These are phyloP conservation scores for Sebastes taczanowskii DNA, from an alignment of 2,797 vertebrate genomes.

Conservation along the genomic window DNA sequence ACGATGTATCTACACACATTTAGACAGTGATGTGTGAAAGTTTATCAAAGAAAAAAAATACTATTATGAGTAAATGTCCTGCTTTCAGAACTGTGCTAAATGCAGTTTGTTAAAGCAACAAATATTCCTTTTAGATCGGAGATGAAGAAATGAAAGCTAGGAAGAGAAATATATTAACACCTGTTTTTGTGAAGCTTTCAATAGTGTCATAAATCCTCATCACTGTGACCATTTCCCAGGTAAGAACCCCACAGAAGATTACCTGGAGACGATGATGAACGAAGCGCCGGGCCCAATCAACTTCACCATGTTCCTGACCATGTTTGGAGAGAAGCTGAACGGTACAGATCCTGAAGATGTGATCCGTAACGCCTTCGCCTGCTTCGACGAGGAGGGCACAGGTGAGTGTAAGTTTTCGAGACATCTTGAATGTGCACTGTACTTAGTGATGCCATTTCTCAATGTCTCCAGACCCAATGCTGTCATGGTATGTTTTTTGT, in stretches of 20 bases:
- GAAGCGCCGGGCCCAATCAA: constrained; percentile 92
- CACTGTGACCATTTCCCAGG: constrained; percentile 72
- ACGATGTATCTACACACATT: constrained; percentile 1
- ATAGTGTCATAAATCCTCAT: neutral
- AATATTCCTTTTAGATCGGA: neutral
- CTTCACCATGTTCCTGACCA: constrained; percentile 96
- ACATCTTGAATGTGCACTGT: neutral
- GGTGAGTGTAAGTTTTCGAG: constrained; percentile 71
- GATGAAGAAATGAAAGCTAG: neutral
- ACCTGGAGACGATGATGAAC: constrained; percentile 96
- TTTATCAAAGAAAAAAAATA: neutral
- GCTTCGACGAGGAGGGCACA: constrained; percentile 94
- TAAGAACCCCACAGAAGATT: constrained; percentile 94
- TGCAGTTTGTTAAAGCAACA: neutral
- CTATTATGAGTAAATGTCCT: neutral
- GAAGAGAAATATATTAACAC: neutral
- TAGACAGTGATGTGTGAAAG: neutral
- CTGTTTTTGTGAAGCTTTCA: neutral
- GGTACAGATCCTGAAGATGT: constrained; percentile 95
- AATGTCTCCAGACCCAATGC: neutral
- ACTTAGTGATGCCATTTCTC: neutral
- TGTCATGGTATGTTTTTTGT: neutral
- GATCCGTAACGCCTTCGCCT: constrained; percentile 94
- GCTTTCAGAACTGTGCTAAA: neutral
- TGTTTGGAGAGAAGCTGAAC: constrained; percentile 97